phyloP scores from a whole-genome alignment of 2,797 vertebrate species.

The Petrocephalus sullivani region DNA sequence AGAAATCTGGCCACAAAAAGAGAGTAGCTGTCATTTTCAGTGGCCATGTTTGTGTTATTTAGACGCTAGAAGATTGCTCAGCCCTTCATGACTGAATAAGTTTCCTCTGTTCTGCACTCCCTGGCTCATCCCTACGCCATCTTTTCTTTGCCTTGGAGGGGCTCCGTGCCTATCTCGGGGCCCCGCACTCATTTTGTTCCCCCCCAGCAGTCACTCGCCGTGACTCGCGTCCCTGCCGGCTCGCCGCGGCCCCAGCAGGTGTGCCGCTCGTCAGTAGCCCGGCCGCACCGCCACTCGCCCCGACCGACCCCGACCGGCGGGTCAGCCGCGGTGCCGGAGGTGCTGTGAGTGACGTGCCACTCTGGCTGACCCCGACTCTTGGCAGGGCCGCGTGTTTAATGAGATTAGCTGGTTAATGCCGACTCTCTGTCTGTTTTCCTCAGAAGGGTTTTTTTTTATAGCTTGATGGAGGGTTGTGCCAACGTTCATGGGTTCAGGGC shows the following conservation, averaged over 20 bases:
- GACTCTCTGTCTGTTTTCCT: constrained; percentile 70
- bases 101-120: neutral
- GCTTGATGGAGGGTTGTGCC: constrained; percentile 64
- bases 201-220: constrained; percentile 15
- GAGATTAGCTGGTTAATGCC: constrained; percentile 74
- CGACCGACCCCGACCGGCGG: neutral
- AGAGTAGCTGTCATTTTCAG: neutral
- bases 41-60: neutral
- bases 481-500: constrained; percentile 66
- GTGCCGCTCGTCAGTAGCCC: neutral
- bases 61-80: neutral
- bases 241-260: neutral
- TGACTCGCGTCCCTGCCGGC: neutral
- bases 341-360: constrained; percentile 72
- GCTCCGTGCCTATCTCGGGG: constrained; percentile 23
- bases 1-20: neutral
- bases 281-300: neutral
- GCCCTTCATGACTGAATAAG: neutral
- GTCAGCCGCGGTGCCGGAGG: constrained; percentile 52
- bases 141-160: constrained; percentile 41
- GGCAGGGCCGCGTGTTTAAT: constrained; percentile 66
- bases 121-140: neutral
- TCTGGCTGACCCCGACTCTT: constrained; percentile 72
- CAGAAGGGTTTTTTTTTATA: constrained; percentile 54
- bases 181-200: neutral